Evolutionary conservation across 2,888 invertebrate genomes (phyloP).

Genomic region (Tetanocera ferruginea): DNA sequence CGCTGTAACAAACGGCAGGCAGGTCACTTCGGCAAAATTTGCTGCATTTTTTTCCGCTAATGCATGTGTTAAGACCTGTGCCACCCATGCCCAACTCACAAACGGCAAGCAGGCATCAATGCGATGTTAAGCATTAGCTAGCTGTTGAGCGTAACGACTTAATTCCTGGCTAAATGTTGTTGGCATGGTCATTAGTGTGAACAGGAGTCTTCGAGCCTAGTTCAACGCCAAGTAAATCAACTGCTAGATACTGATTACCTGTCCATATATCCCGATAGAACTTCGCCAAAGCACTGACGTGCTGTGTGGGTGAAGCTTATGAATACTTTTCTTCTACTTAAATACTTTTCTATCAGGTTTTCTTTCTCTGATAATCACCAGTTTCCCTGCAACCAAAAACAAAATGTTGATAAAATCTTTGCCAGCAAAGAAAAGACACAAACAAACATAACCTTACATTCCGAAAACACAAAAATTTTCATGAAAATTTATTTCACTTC

Average conservation of each 20-base stretch:
- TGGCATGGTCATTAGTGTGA: constrained; percentile 99
- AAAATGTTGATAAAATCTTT: too few relatives aligned
- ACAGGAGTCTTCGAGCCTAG: constrained; percentile 94
- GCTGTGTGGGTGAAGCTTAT: too few relatives aligned
- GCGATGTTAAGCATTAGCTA: constrained; percentile 85
- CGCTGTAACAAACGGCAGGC: constrained; percentile 91
- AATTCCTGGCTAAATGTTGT: constrained; percentile 99
- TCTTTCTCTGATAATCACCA: too few relatives aligned
- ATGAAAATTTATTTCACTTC: too few relatives aligned
- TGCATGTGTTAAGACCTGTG: constrained; percentile 92
- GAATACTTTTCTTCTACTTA: too few relatives aligned
- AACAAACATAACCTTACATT: too few relatives aligned
- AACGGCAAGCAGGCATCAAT: constrained; percentile 87
- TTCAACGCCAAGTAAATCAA: constrained; percentile 86
- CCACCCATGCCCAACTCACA: constrained; percentile 94
- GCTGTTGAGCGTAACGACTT: constrained; percentile 89
- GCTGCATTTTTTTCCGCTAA: constrained; percentile 92
- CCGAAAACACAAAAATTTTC: too few relatives aligned
- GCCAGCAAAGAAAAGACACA: too few relatives aligned
- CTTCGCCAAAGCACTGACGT: too few relatives aligned
- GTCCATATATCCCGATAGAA: too few relatives aligned
- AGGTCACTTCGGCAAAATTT: constrained; percentile 82
- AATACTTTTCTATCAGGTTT: too few relatives aligned
- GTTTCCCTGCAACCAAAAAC: too few relatives aligned
- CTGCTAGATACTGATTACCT: constrained; percentile 83